Percentiles rank a stretch among this genome's conserved stretches.
These are phyloP conservation scores for Arothron firmamentum DNA, from an alignment of 2,113 vertebrate genomes.

Conservation along the genomic window DNA sequence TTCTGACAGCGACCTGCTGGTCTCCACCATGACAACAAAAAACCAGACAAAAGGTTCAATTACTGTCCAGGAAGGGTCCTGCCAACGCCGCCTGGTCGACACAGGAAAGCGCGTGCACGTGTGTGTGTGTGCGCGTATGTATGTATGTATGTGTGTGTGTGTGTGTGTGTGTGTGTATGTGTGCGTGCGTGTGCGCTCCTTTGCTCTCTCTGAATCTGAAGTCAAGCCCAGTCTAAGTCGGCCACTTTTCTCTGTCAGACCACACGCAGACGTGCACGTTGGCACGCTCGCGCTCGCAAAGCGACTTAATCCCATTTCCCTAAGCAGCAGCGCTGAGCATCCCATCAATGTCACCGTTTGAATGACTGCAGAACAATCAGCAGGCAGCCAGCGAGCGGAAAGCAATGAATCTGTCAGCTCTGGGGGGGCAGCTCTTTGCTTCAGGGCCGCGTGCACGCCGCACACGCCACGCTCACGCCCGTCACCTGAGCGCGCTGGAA, in stretches of 20 bases:
- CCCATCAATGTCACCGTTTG: slow-evolving; percentile 63
- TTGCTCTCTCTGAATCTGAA: slow-evolving; percentile 16
- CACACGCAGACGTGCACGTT: slow-evolving; percentile 32
- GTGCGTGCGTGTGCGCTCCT: slow-evolving; percentile 9
- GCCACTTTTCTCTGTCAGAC: slow-evolving; percentile 19
- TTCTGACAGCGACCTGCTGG: too few relatives aligned
- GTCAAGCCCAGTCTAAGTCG: slow-evolving; percentile 28
- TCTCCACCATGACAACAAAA: too few relatives aligned
- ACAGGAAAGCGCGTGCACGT: slow-evolving; percentile 28
- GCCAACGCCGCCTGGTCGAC: too few relatives aligned
- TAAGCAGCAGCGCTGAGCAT: slow-evolving; percentile 62
- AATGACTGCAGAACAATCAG: slow-evolving; percentile 64
- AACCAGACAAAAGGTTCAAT: too few relatives aligned
- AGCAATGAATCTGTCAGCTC: slow-evolving; percentile 60
- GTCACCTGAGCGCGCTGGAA: slow-evolving; percentile 50
- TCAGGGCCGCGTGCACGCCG: slow-evolving; percentile 39
- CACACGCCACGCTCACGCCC: not conserved
- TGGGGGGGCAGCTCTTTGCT: slow-evolving; percentile 40
- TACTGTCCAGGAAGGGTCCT: too few relatives aligned
- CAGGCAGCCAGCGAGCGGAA: slow-evolving; percentile 57
- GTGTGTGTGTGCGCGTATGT: slow-evolving; percentile 31
- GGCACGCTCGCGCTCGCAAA: slow-evolving; percentile 18
- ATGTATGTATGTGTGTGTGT: too few relatives aligned
- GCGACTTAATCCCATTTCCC: slow-evolving; percentile 63
- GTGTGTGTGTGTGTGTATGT: too few relatives aligned